Percentiles rank a stretch among this genome's conserved stretches.
These are phyloP conservation scores for Ylistrum balloti DNA, from an alignment of 1,140 invertebrate species.

Conservation along the genomic window DNA sequence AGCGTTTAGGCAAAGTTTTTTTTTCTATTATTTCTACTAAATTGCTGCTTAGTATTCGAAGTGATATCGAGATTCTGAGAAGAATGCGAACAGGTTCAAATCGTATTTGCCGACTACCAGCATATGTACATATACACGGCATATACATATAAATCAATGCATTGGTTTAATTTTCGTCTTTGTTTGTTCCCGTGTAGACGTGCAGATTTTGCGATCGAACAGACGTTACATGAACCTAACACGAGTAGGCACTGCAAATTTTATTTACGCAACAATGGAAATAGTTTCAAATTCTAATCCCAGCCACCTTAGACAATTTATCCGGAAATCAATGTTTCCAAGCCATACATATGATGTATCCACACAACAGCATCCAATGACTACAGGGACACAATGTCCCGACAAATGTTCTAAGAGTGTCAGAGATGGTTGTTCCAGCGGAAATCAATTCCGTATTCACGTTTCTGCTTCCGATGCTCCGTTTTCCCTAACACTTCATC, in stretches of 20 bases:
- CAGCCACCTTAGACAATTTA: slow-evolving; percentile 1
- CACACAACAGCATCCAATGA: neutral
- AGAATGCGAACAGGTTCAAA: too few relatives aligned
- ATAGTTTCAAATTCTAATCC: slow-evolving; percentile 27
- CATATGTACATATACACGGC: too few relatives aligned
- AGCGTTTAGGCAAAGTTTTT: too few relatives aligned
- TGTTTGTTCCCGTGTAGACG: neutral
- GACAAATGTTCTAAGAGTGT: neutral
- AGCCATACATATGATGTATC: neutral
- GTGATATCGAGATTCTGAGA: too few relatives aligned
- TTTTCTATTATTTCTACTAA: too few relatives aligned
- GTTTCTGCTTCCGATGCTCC: neutral
- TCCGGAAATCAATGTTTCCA: slow-evolving; percentile 23
- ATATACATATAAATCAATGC: neutral
- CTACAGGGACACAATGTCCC: neutral
- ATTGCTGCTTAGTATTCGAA: too few relatives aligned
- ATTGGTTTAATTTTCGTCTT: neutral
- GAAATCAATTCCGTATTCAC: slow-evolving; percentile 25
- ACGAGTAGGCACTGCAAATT: neutral
- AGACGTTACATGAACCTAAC: neutral
- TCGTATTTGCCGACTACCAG: too few relatives aligned
- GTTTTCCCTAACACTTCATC: neutral
- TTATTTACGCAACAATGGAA: slow-evolving; percentile 20
- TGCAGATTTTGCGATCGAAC: neutral
- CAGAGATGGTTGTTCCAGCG: neutral